Evolutionary conservation across 2,888 invertebrate genomes (phyloP).

Genomic region (Xestia xanthographa): DNA sequence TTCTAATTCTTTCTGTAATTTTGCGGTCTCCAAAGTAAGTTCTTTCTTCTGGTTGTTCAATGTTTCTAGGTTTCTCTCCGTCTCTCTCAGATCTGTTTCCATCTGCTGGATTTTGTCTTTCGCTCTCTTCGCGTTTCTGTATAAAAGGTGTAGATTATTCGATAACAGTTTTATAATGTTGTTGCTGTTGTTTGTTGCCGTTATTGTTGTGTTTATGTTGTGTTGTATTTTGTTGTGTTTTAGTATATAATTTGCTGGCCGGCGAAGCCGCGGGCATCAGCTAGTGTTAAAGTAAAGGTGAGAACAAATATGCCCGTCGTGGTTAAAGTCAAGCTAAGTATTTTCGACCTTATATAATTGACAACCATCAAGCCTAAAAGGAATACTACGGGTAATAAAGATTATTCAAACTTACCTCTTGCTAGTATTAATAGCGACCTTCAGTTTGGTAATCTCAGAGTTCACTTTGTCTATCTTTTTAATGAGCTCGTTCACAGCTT

Average conservation of each 20-base stretch:
- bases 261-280: no score
- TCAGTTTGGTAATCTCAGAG: slow-evolving; percentile 92
- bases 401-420: slow-evolving; percentile 75
- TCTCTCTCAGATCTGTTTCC: slow-evolving; percentile 93
- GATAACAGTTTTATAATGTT: no score
- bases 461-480: slow-evolving; percentile 94
- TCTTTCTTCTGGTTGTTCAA: slow-evolving; percentile 91
- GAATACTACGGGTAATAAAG: not conserved
- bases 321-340: not conserved
- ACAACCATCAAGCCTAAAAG: not conserved
- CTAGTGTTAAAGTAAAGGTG: not conserved
- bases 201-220: no score
- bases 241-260: no score
- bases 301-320: not conserved
- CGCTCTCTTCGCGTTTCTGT: slow-evolving; percentile 94
- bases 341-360: not conserved
- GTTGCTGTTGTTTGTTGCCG: no score
- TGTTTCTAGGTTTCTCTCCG: slow-evolving; percentile 92
- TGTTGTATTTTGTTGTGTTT: no score
- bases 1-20: slow-evolving; percentile 89
- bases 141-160: not conserved
- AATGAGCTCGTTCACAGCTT: slow-evolving; percentile 92
- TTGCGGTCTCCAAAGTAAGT: slow-evolving; percentile 89
- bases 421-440: slow-evolving; percentile 92
- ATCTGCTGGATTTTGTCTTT: slow-evolving; percentile 94